Base-by-base conservation (phyloP, 2,797 vertebrate genomes). In the Gallirallus australis region DNA sequence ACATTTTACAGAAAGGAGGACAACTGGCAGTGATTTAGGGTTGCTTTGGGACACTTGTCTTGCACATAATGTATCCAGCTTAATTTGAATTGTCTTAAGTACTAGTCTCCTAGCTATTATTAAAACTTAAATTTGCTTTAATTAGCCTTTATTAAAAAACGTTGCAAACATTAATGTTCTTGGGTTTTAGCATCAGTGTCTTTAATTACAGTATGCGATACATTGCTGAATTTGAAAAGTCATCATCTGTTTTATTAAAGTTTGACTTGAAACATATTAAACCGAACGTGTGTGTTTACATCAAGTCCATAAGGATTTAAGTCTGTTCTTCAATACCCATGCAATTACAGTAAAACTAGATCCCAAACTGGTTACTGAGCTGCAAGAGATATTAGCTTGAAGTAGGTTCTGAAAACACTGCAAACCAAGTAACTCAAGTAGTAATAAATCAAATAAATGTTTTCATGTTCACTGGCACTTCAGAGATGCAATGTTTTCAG, bases 111-210 rank as follows among this genome's bases (percentile, higher is more conserved):
- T n/a, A 28, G 40, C 47, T 71, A 66, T 69, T 31, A 23, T 57
- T 91, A 89, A 94, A 95, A 78, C 31, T 88, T 79, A 81, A 82
- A 93, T 86, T 87, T 91, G 56, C 24, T 92, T 96, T 94, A 88
- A 95, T 95, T 91, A 85, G 40, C 40, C 39, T 76, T 95, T 87
- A 89, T 80, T 86, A 33, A 89, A 89, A 89, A 64, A 59, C 16
- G 93, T 85, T 31, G 14, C 23, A 88, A 83, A 79, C 60, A 94
- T 59, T 76, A 81, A 84, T 24, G 13, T 71, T 70, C 65, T 82
- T 71, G 53, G 33, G 59, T 45, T 86, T 94, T 66, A 76, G 33
- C 30, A 15, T 93, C 8, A 18, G 30, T 60, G 71, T 54, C 33
- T 71, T 63, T 84, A 70, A 86, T 87, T 76, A 76, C 59, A 18